Evolutionary conservation across 2,113 vertebrate species (phyloP).

Genomic region (Blennius ocellaris): DNA sequence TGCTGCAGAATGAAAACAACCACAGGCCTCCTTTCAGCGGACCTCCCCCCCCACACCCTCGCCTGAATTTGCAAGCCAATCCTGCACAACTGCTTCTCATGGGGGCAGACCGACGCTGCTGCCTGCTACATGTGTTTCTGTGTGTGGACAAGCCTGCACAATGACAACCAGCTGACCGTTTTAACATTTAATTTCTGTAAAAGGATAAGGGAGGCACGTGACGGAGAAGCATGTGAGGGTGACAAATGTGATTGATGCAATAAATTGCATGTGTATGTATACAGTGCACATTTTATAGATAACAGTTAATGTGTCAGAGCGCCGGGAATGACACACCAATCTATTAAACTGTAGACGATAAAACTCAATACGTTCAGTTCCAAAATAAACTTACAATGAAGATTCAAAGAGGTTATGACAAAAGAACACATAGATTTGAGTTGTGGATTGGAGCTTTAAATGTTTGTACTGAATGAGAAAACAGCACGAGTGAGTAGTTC

Average conservation of each 20-base stretch:
- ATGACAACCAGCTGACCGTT: slow-evolving; percentile 5
- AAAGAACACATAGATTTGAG: background rate
- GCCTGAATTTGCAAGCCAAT: no score
- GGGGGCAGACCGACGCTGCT: no score
- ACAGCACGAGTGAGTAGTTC: background rate
- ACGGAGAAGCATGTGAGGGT: slow-evolving; percentile 11
- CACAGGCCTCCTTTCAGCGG: no score
- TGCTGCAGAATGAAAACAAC: background rate
- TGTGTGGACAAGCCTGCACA: slow-evolving; percentile 1
- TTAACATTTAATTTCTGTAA: slow-evolving; percentile 31
- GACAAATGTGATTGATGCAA: slow-evolving; percentile 19
- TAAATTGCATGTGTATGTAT: background rate
- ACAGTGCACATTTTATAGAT: background rate
- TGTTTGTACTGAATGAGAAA: slow-evolving; percentile 12
- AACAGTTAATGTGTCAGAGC: background rate
- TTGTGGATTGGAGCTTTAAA: background rate
- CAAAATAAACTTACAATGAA: background rate
- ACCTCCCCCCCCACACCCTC: background rate
- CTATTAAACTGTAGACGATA: background rate
- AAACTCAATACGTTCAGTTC: background rate
- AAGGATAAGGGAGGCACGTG: slow-evolving; percentile 9
- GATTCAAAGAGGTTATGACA: no score
- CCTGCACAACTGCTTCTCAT: background rate
- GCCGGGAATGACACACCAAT: background rate
- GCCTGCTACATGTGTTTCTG: background rate